Evolutionary conservation across 2,888 invertebrate genomes (phyloP), one percentile per base, ranked within the genome.

Genomic region (Sinelater perroti): DNA sequence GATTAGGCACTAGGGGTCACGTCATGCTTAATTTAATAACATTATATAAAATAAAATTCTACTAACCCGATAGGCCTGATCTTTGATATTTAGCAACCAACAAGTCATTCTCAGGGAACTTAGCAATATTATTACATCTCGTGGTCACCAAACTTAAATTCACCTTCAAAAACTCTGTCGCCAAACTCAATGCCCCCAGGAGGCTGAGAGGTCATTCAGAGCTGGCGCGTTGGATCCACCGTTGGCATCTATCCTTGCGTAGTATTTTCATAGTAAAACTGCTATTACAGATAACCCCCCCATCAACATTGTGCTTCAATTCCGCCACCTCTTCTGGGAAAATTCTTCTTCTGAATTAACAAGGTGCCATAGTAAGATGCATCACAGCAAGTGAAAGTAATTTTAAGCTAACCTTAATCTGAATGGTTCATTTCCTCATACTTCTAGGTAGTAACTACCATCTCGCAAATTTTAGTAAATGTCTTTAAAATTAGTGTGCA

Each of bases 191-290:
- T 90, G 69, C 90, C 91, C 90, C 85, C 94, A 91, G 1, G 79
- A 89, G 74, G 83, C 83, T 1, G 97, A 80, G 7, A 97, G 80
- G 70, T 95, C 95, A 75, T 98, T 98, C 26, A 97, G 77, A 0
- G 97, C 96, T 0, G 97, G 97, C 38, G 97, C 85, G 78, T 97
- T 98, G 1, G 95, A 85, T 1, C 97, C 97, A 36, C 88, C 89
- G 0, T 88, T 89, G 95, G 95, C 83, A 93, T 90, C 95, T 95
- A 95, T 90, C 90, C 90, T 70, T 89, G 95, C 73, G 94, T 83
- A 1, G 97, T 97, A 73, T 97, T 97, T 76, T 97, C 97, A 77
- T 97, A 97, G 73, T 93, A 97, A 78, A 98, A 98, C 78, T 95
- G 94, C 84, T 14, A 97, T 86, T 0, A 97, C 80, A 5, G 95